A percentile compares a stretch with the other conserved stretches of the same genome.
These are phyloP conservation scores for Ormia ochracea DNA, from an alignment of 2,888 invertebrate genomes.

Conservation along the genomic window DNA sequence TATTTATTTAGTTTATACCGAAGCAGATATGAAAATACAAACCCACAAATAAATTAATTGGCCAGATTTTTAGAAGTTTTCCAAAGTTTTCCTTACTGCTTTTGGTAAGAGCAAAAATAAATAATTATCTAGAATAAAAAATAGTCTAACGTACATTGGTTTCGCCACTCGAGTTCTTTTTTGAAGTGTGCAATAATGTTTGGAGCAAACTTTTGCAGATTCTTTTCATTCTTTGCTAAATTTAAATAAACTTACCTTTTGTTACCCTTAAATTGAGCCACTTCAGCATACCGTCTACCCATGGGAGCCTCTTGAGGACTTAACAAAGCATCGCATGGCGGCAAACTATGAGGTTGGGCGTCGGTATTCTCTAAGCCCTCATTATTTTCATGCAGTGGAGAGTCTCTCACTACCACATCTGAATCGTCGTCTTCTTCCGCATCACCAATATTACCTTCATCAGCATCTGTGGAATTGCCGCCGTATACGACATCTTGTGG, in stretches of 20 bases:
- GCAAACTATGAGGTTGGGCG: slow-evolving; percentile 49
- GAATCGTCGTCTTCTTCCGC: slow-evolving; percentile 29
- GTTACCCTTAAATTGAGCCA: slow-evolving; percentile 74
- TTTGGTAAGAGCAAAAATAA: neutral
- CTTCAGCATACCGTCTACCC: slow-evolving; percentile 76
- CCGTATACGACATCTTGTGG: slow-evolving; percentile 58
- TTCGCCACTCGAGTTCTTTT: slow-evolving; percentile 5
- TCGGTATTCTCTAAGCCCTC: slow-evolving; percentile 48
- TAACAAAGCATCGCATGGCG: slow-evolving; percentile 71
- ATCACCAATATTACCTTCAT: slow-evolving; percentile 57
- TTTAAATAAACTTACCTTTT: slow-evolving; percentile 68
- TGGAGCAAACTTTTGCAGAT: slow-evolving; percentile 3
- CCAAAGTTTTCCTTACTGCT: too few relatives aligned
- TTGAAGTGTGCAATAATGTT: neutral
- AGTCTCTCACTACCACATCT: neutral
- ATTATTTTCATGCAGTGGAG: slow-evolving; percentile 51
- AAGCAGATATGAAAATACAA: too few relatives aligned
- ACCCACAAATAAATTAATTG: too few relatives aligned
- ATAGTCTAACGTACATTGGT: neutral
- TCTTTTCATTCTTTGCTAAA: neutral
- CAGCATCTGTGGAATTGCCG: slow-evolving; percentile 61
- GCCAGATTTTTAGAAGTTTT: too few relatives aligned
- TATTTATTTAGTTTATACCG: too few relatives aligned
- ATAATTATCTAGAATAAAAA: neutral
- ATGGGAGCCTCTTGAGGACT: slow-evolving; percentile 77